Base-by-base conservation (phyloP, 2,888 invertebrate species). In the Agrochola litura region DNA sequence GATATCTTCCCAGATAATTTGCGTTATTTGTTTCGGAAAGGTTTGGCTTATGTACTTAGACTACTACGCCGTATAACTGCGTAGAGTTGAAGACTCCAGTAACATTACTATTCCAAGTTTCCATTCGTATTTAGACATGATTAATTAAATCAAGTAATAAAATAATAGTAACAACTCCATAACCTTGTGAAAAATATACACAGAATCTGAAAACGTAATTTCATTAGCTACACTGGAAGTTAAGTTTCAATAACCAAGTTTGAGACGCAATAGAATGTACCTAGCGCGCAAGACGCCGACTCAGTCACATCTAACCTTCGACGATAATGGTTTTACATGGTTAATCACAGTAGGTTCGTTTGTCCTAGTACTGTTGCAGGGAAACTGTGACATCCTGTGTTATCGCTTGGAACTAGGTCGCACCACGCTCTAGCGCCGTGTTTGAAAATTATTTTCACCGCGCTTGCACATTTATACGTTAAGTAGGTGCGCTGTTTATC, bases 401-500 rank as follows among this genome's bases (percentile, higher is more conserved):
- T 96, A 96, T 96, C 96, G 94, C 89, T 56, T 61, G 91, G 91
- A 96, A 94, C 91, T 96, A 89, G 96, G 96, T 94, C 96, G 91
- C 90, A 91, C 87, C 92, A 90, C 92, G 88, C 89, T 83, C 89
- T 82, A 85, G 88, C 90, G 91, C 92, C 91, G 89, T 93, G 92
- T 94, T 94, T 94, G 93, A 94, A 95, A 96, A 95, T 94, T 92
- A 95, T 95, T 96, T 96, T 96, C 95, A 95, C 95, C 91, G 92
- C 89, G 79, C 87, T 84, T 89, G 87, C 88, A 85, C 86, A 88
- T 90, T 89, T 89, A 72, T 76, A 84, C 82, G 63, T 67, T 72
- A 81, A 80, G 77, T 87, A 88, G 70, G 89, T 88, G 84, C 89
- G 82, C 84, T 92, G 91, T 93, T 93, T 93, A 93, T 92, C 91